A percentile compares a stretch with the other conserved stretches of the same genome.
These are phyloP conservation scores for Macrosteles quadrilineatus DNA, from an alignment of 1,140 invertebrate species.

Conservation along the genomic window DNA sequence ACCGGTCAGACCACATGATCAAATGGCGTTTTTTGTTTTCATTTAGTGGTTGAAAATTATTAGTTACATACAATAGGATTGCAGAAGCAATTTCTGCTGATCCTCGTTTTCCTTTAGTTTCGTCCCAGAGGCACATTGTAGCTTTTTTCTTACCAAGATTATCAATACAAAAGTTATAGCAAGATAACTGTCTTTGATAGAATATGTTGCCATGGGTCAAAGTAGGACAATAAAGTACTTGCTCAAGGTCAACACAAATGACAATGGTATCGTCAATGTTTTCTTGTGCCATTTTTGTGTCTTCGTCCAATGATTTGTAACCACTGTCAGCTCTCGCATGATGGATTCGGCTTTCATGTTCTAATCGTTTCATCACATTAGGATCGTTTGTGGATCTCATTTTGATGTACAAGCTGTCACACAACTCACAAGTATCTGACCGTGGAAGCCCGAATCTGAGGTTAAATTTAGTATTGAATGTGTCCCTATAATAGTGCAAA, in stretches of 20 bases:
- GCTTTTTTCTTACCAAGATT: conserved; percentile 21
- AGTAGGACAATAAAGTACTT: conserved; percentile 28
- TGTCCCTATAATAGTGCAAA: conserved; percentile 24
- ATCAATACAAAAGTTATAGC: conserved; percentile 31
- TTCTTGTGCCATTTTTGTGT: background rate
- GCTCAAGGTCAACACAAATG: background rate
- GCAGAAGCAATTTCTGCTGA: conserved; percentile 34
- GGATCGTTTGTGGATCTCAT: conserved; percentile 8
- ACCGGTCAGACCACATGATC: conserved; percentile 37
- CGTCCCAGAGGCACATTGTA: conserved; percentile 33
- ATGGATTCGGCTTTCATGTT: conserved; percentile 2
- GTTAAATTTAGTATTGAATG: conserved; percentile 32
- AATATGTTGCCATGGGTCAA: no score
- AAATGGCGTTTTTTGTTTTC: conserved; percentile 28
- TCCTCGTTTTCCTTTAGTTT: conserved; percentile 33
- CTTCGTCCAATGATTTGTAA: background rate
- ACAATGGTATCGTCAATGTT: background rate
- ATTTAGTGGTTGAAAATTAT: conserved; percentile 23
- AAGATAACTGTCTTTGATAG: no score
- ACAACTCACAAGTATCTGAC: conserved; percentile 28
- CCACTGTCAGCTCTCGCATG: background rate
- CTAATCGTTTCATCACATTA: conserved; percentile 2
- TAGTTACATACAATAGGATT: conserved; percentile 31
- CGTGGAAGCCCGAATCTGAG: conserved; percentile 26
- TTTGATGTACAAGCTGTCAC: conserved; percentile 2